Conservation (phyloP, 2,797 vertebrate species). For the Melanotaenia maccullochi region DNA sequence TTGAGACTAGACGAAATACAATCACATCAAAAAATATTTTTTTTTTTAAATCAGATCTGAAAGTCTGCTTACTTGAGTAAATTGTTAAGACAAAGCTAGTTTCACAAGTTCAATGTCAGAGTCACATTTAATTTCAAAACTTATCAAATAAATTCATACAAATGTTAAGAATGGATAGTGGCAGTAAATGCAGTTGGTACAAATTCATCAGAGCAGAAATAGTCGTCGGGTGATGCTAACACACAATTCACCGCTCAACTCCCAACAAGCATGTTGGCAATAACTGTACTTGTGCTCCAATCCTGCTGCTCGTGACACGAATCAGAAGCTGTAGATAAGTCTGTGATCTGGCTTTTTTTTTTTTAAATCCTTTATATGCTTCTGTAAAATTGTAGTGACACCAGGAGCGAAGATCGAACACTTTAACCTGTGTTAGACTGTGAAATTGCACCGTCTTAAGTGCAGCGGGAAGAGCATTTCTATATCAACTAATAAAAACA, state of each 20-base stretch:
- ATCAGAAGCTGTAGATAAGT: conserved; percentile 1
- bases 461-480: conserved; percentile 26
- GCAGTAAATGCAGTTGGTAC: conserved; percentile 92
- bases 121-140: conserved; percentile 98
- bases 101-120: conserved; percentile 88
- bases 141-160: conserved; percentile 95
- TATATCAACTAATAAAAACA: conserved; percentile 37
- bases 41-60: neutral
- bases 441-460: conserved; percentile 20
- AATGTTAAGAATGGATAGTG: conserved; percentile 97
- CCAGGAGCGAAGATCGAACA: conserved; percentile 11
- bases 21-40: neutral
- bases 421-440: neutral
- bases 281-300: conserved; percentile 26
- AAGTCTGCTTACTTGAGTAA: conserved; percentile 24
- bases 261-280: conserved; percentile 47
- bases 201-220: conserved; percentile 92
- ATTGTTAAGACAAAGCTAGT: conserved; percentile 75
- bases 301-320: conserved; percentile 18
- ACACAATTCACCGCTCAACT: conserved; percentile 39
- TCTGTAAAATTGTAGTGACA: conserved; percentile 32
- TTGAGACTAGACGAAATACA: conserved; percentile 1
- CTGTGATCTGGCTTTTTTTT: conserved; percentile 9
- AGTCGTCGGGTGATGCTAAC: conserved; percentile 67
- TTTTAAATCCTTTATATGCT: conserved; percentile 33